Base-by-base conservation (phyloP, 2,113 vertebrate species). In the Hippocampus comes region DNA sequence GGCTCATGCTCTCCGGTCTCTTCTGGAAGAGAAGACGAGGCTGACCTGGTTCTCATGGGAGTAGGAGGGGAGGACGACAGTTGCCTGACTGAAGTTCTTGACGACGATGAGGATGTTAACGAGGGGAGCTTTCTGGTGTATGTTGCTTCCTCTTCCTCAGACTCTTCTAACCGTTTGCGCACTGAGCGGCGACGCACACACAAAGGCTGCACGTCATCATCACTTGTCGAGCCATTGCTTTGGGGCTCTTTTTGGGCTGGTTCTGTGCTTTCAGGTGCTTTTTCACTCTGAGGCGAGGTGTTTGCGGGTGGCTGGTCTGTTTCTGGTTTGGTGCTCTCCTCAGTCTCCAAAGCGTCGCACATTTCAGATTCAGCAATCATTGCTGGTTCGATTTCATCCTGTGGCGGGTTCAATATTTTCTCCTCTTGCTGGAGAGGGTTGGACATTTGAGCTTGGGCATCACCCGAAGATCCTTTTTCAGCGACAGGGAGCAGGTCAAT, bases 71-170 rank as follows among this genome's bases (percentile, higher is more conserved):
- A 74, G 7, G 72, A 23, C 3, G 55, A 30, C 0, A 1, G 2
- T 23, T 0, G 53, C 42, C 48, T 41, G 9, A n/a, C 23, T 17
- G 21, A 4, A 17, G 41, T 25, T 23, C 14, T 23, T 23, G 42
- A 43, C 9, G 63, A 7, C 2, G 30, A 41, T 63, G 60, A 8
- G 9, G 30, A 9, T 15, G 67, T 18, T 3, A 72, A 74, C 0
- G 79, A 84, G 48, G 78, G 63, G 57, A 82, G 78, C 72, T 73
- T 86, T 80, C 70, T 82, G 18, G 25, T 51, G 0, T 78, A 84
- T 51, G 66, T 63, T 38, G 34, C 34, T 38, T 20, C 20, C 3
- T 41, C n/a, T 4, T 82, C 70, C 27, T 61, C 0, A 81, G 43
- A 61, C 17, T 61, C 27, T 23, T 67, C 30, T 2, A 86, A 77